Percentiles rank a stretch among this genome's conserved stretches.
Conservation (phyloP, 2,888 invertebrate species). For the Matsumyia berberina region DNA sequence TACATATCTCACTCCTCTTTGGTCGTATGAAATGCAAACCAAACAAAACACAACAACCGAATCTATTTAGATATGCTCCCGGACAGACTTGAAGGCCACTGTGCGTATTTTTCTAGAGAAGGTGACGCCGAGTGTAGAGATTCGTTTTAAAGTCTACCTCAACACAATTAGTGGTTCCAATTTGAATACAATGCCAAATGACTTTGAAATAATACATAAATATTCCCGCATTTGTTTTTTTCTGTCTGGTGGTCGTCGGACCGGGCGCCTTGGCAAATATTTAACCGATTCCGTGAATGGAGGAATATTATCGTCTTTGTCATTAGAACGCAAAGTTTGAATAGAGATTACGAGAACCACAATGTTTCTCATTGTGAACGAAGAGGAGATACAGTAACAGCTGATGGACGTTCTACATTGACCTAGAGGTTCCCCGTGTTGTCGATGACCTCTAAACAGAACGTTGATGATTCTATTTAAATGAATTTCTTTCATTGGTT, state of each 20-base stretch:
- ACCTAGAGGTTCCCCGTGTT: slow-evolving; percentile 12
- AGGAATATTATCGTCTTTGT: slow-evolving; percentile 4
- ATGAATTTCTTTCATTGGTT: not conserved
- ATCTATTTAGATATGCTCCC: slow-evolving; percentile 46
- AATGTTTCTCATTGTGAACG: too few relatives aligned
- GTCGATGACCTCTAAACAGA: not conserved
- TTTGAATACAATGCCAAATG: slow-evolving; percentile 16
- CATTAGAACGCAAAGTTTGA: not conserved
- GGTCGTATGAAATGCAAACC: slow-evolving; percentile 30
- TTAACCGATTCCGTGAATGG: not conserved
- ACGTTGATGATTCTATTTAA: not conserved
- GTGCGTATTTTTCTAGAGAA: slow-evolving; percentile 2
- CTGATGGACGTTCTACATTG: slow-evolving; percentile 4
- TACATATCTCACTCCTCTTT: slow-evolving; percentile 3
- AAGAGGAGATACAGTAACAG: slow-evolving; percentile 7
- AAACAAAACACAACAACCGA: slow-evolving; percentile 2
- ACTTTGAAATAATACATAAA: slow-evolving; percentile 7
- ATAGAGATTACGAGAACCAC: not conserved
- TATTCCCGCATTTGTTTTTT: not conserved
- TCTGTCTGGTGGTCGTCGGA: slow-evolving; percentile 9
- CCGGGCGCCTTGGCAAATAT: not conserved
- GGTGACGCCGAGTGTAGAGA: not conserved
- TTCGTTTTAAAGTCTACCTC: slow-evolving; percentile 20
- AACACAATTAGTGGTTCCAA: slow-evolving; percentile 14
- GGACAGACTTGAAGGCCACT: slow-evolving; percentile 47